A percentile compares a stretch with the other conserved stretches of the same genome.
phyloP scores from a whole-genome alignment of 1,140 invertebrate genomes.

The Sipha flava region DNA sequence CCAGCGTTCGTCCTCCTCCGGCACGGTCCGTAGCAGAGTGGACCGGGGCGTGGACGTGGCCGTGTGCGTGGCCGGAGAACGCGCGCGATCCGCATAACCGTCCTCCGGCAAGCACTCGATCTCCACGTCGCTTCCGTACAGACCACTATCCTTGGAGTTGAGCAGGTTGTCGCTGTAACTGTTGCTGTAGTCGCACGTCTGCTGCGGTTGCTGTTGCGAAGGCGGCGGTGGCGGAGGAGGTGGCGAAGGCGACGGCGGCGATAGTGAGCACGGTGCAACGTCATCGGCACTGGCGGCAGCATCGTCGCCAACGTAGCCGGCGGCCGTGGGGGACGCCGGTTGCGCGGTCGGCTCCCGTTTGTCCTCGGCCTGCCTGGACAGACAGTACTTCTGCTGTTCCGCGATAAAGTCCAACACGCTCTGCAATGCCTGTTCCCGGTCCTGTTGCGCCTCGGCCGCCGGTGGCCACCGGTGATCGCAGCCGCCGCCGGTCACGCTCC shows the following conservation, averaged over 20 bases:
- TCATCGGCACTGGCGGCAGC: background rate
- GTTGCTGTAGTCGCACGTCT: slow-evolving; percentile 12
- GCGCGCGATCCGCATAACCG: background rate
- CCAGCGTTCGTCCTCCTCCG: slow-evolving; percentile 54
- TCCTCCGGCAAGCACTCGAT: slow-evolving; percentile 37
- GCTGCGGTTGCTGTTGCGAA: background rate
- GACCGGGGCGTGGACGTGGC: background rate
- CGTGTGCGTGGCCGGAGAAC: too few species aligned
- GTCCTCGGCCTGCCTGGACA: slow-evolving; percentile 50
- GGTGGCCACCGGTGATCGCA: background rate
- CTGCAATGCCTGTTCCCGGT: slow-evolving; percentile 60
- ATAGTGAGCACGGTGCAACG: background rate
- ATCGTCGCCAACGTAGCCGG: background rate
- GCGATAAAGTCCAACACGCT: slow-evolving; percentile 65
- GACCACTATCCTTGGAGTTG: background rate
- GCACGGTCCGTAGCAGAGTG: slow-evolving; percentile 48
- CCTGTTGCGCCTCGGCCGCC: slow-evolving; percentile 43
- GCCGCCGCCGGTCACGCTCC: slow-evolving; percentile 13
- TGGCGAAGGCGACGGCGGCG: background rate
- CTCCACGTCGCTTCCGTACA: slow-evolving; percentile 33
- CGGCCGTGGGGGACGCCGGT: background rate
- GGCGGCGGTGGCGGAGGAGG: background rate
- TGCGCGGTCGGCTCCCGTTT: slow-evolving; percentile 41
- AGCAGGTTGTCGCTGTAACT: background rate
- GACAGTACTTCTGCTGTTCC: slow-evolving; percentile 63